Evolutionary conservation across 2,888 invertebrate species (phyloP), one percentile per base, ranked within the genome.

Genomic region (Rhamphomyia laevipes): DNA sequence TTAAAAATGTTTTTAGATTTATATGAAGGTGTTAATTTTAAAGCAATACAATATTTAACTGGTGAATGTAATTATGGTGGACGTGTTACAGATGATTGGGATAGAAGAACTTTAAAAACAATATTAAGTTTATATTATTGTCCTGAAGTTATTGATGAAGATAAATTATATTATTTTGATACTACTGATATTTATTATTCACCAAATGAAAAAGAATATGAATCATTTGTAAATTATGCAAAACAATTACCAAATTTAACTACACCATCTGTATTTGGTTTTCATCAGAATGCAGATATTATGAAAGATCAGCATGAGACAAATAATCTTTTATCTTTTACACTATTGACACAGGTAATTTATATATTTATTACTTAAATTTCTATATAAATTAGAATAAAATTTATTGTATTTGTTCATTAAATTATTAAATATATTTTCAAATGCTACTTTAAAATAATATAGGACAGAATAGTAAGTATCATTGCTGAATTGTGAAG

Each of bases 11-110:
- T 89, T 65, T 73, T 90, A 21, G 82, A 88, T 62, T 81, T 89
- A 61, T 89, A 88, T 61, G 77, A 78, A 51, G 82, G 86, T 52
- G 80, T 89, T 0, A 87, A 86, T 68, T 89, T 82, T 65, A 87
- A 90, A 51, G 94, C 95, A 0, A 72, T 95, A 13, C 77, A 82
- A 3, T 95, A 95, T 72, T 72, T 95, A 59, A 92, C 90, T 0
- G 95, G 94, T 1, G 94, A 95, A 71, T 94, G 94, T 63, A 94
- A 94, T 74, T 96, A 95, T 65, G 95, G 95, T 9, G 95, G 95
- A 0, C 79, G 93, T 52, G 94, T 96, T 4, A 95, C 94, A 0
- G 95, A 95, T 64, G 90, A 92, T 65, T 93, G 93, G 91, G 95
- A 96, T 72, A 76, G 94, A 17, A 77, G 94, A 46, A 84, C 84